Conservation (phyloP, 2,113 vertebrate species). For the Melanerpes aurifrons region DNA sequence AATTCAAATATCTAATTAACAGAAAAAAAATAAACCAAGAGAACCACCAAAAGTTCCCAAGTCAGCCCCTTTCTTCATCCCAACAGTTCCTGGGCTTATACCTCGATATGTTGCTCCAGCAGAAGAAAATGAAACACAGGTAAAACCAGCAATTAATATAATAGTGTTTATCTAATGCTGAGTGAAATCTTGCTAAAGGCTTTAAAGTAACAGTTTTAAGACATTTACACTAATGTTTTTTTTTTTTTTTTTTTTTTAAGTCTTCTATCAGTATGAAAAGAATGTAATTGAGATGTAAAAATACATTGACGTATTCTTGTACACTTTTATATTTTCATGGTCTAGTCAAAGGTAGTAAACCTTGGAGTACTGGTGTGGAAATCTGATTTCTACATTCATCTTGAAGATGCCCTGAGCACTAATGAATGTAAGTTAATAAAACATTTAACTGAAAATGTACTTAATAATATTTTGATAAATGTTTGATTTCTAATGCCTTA, state of each 20-base stretch:
- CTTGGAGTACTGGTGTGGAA: slow-evolving; percentile 85
- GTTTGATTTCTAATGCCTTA: background rate
- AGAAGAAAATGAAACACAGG: slow-evolving; percentile 72
- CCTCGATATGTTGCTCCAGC: slow-evolving; percentile 80
- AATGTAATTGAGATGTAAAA: background rate
- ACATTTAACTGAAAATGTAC: background rate
- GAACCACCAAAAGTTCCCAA: slow-evolving; percentile 86
- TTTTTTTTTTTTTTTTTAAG: background rate
- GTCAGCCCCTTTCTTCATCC: slow-evolving; percentile 93
- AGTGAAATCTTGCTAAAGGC: background rate
- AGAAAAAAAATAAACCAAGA: slow-evolving; percentile 92
- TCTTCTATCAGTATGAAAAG: background rate
- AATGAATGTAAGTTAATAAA: slow-evolving; percentile 83
- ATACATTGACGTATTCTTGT: background rate
- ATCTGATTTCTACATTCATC: slow-evolving; percentile 82
- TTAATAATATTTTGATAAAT: background rate
- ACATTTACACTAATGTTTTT: background rate
- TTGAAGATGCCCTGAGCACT: slow-evolving; percentile 82
- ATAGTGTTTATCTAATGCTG: background rate
- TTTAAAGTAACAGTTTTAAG: background rate
- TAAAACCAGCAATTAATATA: slow-evolving; percentile 32
- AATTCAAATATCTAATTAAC: slow-evolving; percentile 41
- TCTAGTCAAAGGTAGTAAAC: slow-evolving; percentile 89
- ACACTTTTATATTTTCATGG: background rate
- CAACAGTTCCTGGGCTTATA: slow-evolving; percentile 90